These are phyloP conservation scores for Odontophorus gujanensis DNA, from an alignment of 2,113 vertebrate genomes.

Conservation along the genomic window DNA sequence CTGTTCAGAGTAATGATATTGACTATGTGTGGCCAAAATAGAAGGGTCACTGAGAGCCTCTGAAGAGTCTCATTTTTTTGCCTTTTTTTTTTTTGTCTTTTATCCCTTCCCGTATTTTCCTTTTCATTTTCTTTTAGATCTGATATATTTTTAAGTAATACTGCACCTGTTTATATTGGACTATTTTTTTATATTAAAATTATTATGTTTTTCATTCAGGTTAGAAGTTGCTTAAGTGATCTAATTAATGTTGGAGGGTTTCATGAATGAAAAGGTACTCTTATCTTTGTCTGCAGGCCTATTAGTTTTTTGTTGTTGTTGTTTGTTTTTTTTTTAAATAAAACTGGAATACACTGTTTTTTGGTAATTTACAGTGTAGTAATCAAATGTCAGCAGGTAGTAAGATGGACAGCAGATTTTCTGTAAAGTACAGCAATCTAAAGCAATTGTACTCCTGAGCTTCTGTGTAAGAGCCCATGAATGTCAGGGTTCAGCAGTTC, in stretches of 20 bases:
- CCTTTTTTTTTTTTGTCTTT: not conserved
- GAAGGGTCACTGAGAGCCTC: not conserved
- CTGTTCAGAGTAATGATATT: not conserved
- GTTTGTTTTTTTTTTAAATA: not conserved
- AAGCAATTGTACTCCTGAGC: not conserved
- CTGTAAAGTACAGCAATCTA: not conserved
- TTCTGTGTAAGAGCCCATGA: not conserved
- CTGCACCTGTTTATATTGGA: not conserved
- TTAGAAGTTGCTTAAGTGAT: not conserved
- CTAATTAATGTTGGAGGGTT: not conserved
- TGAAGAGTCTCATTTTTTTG: not conserved
- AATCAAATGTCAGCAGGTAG: not conserved
- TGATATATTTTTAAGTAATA: not conserved
- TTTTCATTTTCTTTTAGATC: not conserved
- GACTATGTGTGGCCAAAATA: not conserved
- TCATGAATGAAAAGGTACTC: not conserved
- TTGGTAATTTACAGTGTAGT: not conserved
- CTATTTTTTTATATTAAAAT: not conserved
- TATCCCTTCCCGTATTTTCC: not conserved
- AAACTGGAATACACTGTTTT: not conserved
- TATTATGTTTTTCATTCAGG: not conserved
- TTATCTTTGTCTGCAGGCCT: not conserved
- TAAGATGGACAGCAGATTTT: not conserved
- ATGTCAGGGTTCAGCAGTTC: slow-evolving; percentile 11
- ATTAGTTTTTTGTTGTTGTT: not conserved